Evolutionary conservation across 2,797 vertebrate genomes (phyloP), one percentile per base, ranked within the genome.

Genomic region (Sternotherus odoratus): DNA sequence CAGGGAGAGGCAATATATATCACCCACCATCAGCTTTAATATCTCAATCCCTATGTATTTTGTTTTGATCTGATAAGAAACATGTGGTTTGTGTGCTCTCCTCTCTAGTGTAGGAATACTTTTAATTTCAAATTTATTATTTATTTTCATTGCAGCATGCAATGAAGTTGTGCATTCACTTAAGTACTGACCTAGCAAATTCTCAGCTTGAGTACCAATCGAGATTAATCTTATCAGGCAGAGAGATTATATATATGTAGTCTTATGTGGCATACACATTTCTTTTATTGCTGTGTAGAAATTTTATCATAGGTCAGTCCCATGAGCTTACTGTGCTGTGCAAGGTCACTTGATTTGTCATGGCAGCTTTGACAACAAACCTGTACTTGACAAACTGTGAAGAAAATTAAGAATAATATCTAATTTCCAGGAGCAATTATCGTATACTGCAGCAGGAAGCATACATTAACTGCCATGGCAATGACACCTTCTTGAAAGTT

Each of bases 351-450:
- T 97, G 96, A 97, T 98, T 94, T 97, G 93, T 97, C 95, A 95
- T 92, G 93, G 93, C 92, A 93, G 92, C 91, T 96, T 88, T 93
- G 96, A 95, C 96, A 98, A 97, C 95, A 96, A 94, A 96, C 86
- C 77, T 94, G 53, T 85, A 97, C 92, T 51, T 98, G 97, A 98
- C 95, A 97, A 98, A 98, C 95, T 96, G 96, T 89, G 92, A 98
- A 96, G 95, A 97, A 98, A 98, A 98, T 98, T 95, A 98, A 97
- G 97, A 98, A 95, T 97, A 98, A 96, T 98, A 97, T 97, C 97
- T 97, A 96, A 98, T 98, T 98, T 98, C 94, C 91, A 97, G 91
- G 90, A 97, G 95, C 95, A 98, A 98, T 98, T 97, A 97, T 94
- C n/a, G 51, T 93, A 96, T 89, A 96, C 93, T 96, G 94, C 95